Base-by-base conservation (phyloP, 2,888 invertebrate species). In the Orchesella flavescens region DNA sequence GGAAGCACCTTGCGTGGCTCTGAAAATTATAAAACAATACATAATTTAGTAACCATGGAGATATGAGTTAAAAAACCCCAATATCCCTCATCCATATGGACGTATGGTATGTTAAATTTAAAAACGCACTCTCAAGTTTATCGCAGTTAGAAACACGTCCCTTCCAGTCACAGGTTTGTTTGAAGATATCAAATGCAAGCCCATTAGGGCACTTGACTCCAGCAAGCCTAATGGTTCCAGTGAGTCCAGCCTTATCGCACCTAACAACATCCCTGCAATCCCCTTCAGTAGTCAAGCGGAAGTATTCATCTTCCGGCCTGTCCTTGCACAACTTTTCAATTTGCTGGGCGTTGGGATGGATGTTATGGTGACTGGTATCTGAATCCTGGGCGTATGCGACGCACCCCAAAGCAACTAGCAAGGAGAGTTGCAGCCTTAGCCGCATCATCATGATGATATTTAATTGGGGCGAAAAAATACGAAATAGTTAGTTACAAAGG, bases 81-180 rank as follows among this genome's bases (percentile, higher is more conserved):
- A 65, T 23, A 59, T 17, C 2, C 3, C 59, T n/a, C 53, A 17
- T 23, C 71, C 53, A 53, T 53, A n/a, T 13, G 53, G 13, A 53
- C 1, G 13, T 5, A 10, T 53, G 10, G 53, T 2, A 53, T 53
- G 46, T 46, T 46, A 19, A 13, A 55, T 49, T 19, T 21, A 34
- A 57, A 49, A 71, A 89, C 96, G 97, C 95, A 97, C 97, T 97
- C 93, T 96, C 96, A 92, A 94, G 89, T 91, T 94, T 93, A 92
- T 96, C 94, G 93, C 97, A 97, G 94, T 96, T 97, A 93, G 96
- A 96, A 92, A 97, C 97, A 93, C 96, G 93, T 90, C 96, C 94
- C 93, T 95, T 97, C 97, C 97, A 97, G 92, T 97, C 96, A 93
- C 97, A 97, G 90, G 96, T 97, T 92, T 97, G 97, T 90, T 96